These are phyloP conservation scores for Xenopus borealis DNA, from an alignment of 2,113 vertebrate species.

Conservation along the genomic window DNA sequence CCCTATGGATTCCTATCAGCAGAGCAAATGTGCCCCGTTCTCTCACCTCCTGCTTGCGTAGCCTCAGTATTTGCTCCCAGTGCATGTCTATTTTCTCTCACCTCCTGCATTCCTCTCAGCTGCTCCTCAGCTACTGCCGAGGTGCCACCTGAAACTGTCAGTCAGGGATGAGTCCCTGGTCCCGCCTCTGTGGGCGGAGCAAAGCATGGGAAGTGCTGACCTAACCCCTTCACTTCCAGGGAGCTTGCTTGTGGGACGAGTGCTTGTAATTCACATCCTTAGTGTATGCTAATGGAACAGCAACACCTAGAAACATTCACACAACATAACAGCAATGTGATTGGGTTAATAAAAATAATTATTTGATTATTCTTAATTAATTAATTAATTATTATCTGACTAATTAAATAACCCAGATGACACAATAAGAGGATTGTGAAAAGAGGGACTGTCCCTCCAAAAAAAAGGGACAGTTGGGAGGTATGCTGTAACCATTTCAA, in stretches of 20 bases:
- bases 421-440: no score
- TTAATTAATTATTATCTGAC: no score
- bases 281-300: background rate
- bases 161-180: constrained; percentile 47
- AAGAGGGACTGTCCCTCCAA: no score
- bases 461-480: no score
- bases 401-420: no score
- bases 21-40: background rate
- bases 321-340: no score
- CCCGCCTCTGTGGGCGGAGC: constrained; percentile 40
- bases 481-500: no score
- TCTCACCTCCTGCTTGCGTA: constrained; percentile 67
- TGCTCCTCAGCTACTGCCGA: constrained; percentile 25
- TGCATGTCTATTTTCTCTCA: constrained; percentile 56
- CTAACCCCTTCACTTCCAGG: constrained; percentile 28
- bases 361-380: no score
- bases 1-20: no score
- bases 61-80: constrained; percentile 67
- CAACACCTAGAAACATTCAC: no score
- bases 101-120: constrained; percentile 26
- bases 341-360: no score
- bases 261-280: background rate
- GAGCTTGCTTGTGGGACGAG: background rate
- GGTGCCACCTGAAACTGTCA: constrained; percentile 50
- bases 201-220: constrained; percentile 9